A percentile compares a stretch with the other conserved stretches of the same genome.
These are phyloP conservation scores for Azemiops feae DNA, from an alignment of 2,113 vertebrate species.

Conservation along the genomic window DNA sequence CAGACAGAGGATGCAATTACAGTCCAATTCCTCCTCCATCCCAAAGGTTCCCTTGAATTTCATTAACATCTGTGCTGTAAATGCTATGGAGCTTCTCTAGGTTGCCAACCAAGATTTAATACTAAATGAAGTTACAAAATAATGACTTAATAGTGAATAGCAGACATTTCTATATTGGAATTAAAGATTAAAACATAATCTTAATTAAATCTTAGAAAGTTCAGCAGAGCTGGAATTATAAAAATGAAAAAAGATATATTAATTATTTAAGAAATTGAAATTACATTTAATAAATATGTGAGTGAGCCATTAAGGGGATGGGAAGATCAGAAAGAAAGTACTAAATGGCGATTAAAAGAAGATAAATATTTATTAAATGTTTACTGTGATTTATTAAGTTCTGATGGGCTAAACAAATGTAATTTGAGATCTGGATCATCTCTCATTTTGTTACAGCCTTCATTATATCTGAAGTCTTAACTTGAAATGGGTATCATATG, in stretches of 20 bases:
- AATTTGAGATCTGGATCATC: slow-evolving; percentile 73
- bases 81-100: slow-evolving; percentile 37
- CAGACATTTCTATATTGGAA: slow-evolving; percentile 66
- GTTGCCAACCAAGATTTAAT: slow-evolving; percentile 48
- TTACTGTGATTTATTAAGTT: slow-evolving; percentile 73
- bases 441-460: slow-evolving; percentile 70
- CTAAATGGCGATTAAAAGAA: slow-evolving; percentile 71
- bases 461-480: slow-evolving; percentile 69
- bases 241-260: slow-evolving; percentile 67
- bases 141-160: slow-evolving; percentile 58
- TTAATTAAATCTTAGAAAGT: slow-evolving; percentile 74
- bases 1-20: slow-evolving; percentile 30
- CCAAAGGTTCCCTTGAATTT: slow-evolving; percentile 42
- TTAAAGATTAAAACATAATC: slow-evolving; percentile 68
- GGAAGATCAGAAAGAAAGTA: slow-evolving; percentile 65
- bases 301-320: slow-evolving; percentile 65
- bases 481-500: slow-evolving; percentile 71
- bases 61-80: slow-evolving; percentile 48
- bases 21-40: slow-evolving; percentile 26
- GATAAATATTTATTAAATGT: slow-evolving; percentile 79
- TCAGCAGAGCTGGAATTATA: slow-evolving; percentile 60
- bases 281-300: slow-evolving; percentile 69
- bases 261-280: slow-evolving; percentile 72
- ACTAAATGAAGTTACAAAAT: slow-evolving; percentile 57
- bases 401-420: slow-evolving; percentile 71